Evolutionary conservation across 2,888 invertebrate species (phyloP).

Genomic region (Brassicogethes aeneus): DNA sequence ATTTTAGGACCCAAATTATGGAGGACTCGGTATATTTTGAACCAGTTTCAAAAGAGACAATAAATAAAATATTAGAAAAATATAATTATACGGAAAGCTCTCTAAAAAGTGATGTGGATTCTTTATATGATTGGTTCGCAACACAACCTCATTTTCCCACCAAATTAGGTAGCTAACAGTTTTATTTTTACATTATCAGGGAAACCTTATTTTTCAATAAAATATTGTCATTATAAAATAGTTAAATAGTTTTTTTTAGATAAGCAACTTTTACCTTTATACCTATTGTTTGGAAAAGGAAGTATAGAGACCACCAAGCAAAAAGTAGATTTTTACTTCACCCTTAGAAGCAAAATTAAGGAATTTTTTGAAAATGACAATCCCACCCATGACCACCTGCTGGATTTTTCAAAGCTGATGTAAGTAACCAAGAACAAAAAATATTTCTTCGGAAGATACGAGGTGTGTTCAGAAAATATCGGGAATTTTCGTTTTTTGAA

Average conservation of each 20-base stretch:
- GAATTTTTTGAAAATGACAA: background rate
- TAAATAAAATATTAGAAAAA: background rate
- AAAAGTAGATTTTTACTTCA: background rate
- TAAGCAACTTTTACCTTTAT: background rate
- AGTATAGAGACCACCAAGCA: background rate
- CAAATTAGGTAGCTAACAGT: constrained; percentile 4
- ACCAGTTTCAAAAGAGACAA: background rate
- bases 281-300: background rate
- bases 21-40: background rate
- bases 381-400: background rate
- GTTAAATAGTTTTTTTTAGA: background rate
- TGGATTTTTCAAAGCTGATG: too few species aligned
- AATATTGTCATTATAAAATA: background rate
- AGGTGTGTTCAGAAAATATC: too few species aligned
- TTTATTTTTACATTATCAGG: too few species aligned
- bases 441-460: too few species aligned
- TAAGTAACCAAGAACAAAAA: too few species aligned
- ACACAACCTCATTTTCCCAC: constrained; percentile 5
- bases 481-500: too few species aligned
- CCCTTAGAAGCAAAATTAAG: background rate
- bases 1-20: too few species aligned
- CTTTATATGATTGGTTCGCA: constrained; percentile 5
- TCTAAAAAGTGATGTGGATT: constrained; percentile 1
- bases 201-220: too few species aligned
- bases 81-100: background rate